Evolutionary conservation across 1,140 invertebrate species (phyloP), one percentile per base, ranked within the genome.

Genomic region (Sipha flava): DNA sequence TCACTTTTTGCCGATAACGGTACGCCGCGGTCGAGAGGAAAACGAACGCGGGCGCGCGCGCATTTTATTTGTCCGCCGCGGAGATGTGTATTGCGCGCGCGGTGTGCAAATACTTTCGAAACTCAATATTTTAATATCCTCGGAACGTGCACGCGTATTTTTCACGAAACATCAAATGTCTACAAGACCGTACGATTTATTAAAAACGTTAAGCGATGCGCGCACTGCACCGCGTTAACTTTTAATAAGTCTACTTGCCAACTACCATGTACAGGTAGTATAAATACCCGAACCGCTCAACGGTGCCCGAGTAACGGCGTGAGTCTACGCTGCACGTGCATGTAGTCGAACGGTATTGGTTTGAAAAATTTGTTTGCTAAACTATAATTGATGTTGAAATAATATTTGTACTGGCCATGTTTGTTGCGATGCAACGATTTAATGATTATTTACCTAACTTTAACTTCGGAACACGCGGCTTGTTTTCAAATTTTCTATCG

Each of bases 171-270:
- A 23, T 26, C 64, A 14, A 43, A 37, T 10, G 62, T 23, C n/a
- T n/a, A 40, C 12, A 5, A 40, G 9, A 70, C 47, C 2, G 7
- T 4, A 10, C 7, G 40, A 70, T 47, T 47, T 47, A 70, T 70
- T 70, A 70, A 70, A 68, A 70, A 70, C 7, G 18, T 45, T 40
- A 70, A 70, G 40, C 47, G 66, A 70, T 26, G 66, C 66, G 43
- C 40, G 5, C 43, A n/a, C n/a, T n/a, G 12, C 9, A 47, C 66
- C 29, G 23, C 43, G 66, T 47, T 18, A 70, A 70, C 66, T 70
- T 70, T 70, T 47, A 47, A 70, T 37, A 70, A 70, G 40, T 70
- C 23, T n/a, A n/a, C n/a, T n/a, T n/a, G 34, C 7, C 18, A 62
- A 62, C 18, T 31, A 37, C n/a, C 31, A 7, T 57, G 7, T 29